Percentiles rank a stretch among this genome's conserved stretches.
Evolutionary conservation across 2,113 vertebrate species (phyloP).

Genomic region (Austrofundulus limnaeus): DNA sequence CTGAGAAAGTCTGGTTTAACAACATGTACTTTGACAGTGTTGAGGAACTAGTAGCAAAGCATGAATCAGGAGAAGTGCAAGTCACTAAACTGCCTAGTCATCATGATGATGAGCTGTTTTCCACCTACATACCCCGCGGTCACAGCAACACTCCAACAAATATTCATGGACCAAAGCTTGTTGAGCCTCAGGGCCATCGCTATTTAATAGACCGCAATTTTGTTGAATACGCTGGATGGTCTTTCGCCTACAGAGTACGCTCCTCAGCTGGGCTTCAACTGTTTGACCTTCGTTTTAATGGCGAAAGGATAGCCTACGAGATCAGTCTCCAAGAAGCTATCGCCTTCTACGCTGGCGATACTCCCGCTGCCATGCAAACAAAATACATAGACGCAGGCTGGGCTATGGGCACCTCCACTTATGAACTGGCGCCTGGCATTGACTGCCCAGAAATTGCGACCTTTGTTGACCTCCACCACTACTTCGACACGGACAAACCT

Average conservation of each 20-base stretch:
- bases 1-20: conserved; percentile 88
- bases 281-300: conserved; percentile 85
- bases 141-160: conserved; percentile 66
- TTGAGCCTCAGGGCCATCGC: conserved; percentile 82
- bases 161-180: conserved; percentile 79
- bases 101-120: conserved; percentile 72
- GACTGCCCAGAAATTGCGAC: conserved; percentile 88
- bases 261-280: conserved; percentile 87
- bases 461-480: conserved; percentile 85
- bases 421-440: conserved; percentile 84
- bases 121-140: conserved; percentile 83
- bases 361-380: conserved; percentile 89
- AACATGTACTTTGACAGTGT: conserved; percentile 82
- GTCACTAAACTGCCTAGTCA: conserved; percentile 63
- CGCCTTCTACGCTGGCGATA: conserved; percentile 87
- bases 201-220: conserved; percentile 79
- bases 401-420: conserved; percentile 83
- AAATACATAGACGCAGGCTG: conserved; percentile 89
- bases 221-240: conserved; percentile 88
- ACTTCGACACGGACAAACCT: conserved; percentile 83
- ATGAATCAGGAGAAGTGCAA: conserved; percentile 69
- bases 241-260: conserved; percentile 85
- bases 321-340: conserved; percentile 89
- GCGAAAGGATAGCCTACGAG: conserved; percentile 88
- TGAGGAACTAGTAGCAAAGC: conserved; percentile 78